These are phyloP conservation scores for Dipodomys ordii DNA, from an alignment of 2,113 vertebrate genomes.

Conservation along the genomic window DNA sequence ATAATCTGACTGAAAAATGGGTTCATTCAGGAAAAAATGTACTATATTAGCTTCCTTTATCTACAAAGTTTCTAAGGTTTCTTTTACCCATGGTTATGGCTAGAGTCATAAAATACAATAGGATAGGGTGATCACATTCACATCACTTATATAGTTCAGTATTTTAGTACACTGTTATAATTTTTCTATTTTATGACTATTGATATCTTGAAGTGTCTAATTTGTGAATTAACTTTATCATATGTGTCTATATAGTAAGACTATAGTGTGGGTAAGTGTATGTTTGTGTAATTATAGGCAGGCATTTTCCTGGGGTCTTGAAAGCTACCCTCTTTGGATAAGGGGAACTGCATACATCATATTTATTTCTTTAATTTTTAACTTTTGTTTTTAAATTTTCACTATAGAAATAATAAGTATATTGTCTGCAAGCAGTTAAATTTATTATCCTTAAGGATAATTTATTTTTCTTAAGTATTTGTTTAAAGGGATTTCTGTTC, in stretches of 20 bases:
- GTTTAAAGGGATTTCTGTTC: no score
- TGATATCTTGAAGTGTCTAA: not conserved
- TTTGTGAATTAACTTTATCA: not conserved
- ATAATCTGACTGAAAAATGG: constrained; percentile 50
- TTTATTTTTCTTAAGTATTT: no score
- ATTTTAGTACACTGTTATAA: not conserved
- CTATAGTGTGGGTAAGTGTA: not conserved
- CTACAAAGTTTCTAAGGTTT: not conserved
- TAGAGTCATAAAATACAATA: not conserved
- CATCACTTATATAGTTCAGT: not conserved
- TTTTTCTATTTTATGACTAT: no score
- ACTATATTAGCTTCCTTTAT: not conserved
- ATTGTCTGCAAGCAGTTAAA: no score
- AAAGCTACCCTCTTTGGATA: not conserved
- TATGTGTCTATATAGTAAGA: not conserved
- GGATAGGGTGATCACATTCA: not conserved
- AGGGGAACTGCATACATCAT: not conserved
- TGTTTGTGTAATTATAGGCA: not conserved
- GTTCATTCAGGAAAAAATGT: constrained; percentile 28
- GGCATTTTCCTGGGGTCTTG: not conserved
- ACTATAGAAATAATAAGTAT: no score
- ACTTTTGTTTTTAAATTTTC: no score
- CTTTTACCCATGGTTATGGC: not conserved
- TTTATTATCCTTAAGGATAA: no score
- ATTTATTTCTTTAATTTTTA: no score